phyloP scores from a whole-genome alignment of 2,888 invertebrate species.

The Bugula neritina region DNA sequence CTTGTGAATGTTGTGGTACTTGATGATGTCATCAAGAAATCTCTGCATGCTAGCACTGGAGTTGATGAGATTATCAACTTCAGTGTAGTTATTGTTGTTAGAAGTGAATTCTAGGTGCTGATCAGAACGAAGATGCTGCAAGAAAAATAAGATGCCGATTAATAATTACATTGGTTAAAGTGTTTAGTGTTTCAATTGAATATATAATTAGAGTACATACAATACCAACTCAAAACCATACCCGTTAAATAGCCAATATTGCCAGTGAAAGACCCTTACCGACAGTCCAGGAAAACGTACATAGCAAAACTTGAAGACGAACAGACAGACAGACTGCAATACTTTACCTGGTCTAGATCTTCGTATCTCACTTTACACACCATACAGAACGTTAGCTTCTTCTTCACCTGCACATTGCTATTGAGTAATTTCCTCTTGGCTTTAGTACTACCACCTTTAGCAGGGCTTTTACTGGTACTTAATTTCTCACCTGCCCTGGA shows the following conservation, averaged over 20 bases:
- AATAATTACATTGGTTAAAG: too few relatives aligned
- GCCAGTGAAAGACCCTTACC: neutral
- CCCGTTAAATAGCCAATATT: neutral
- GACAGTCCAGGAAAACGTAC: neutral
- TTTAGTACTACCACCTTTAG: too few relatives aligned
- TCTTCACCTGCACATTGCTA: neutral
- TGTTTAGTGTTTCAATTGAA: too few relatives aligned
- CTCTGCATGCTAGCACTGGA: neutral
- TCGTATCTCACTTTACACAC: slow-evolving; percentile 18
- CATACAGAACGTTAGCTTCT: slow-evolving; percentile 18
- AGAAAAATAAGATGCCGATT: too few relatives aligned
- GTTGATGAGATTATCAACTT: neutral
- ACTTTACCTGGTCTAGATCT: slow-evolving; percentile 13
- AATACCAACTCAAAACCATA: neutral
- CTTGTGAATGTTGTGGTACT: slow-evolving; percentile 1
- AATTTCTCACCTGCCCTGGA: too few relatives aligned
- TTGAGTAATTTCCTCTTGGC: too few relatives aligned
- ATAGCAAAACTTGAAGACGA: too few relatives aligned
- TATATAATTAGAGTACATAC: neutral
- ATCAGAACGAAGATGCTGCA: slow-evolving; percentile 18
- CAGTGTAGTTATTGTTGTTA: neutral
- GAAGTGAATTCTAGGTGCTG: neutral
- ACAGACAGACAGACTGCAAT: too few relatives aligned
- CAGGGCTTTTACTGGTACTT: too few relatives aligned
- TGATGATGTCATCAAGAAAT: slow-evolving; percentile 23